Percentiles rank a stretch among this genome's conserved stretches.
Conservation (phyloP, 2,113 vertebrate species). For the Pterocles gutturalis region DNA sequence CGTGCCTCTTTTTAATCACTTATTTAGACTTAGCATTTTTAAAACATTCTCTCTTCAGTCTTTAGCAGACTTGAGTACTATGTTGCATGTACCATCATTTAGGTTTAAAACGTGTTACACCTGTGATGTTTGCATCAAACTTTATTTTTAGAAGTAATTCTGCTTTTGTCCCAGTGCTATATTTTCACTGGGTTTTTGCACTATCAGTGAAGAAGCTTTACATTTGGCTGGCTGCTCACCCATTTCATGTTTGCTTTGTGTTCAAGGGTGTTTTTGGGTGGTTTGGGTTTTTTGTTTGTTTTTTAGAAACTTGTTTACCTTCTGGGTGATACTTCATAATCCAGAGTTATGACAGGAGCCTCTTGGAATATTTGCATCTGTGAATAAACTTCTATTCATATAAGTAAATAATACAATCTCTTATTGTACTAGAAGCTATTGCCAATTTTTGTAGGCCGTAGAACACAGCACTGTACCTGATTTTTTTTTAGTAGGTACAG, state of each 20-base stretch:
- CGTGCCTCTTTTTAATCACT: not conserved
- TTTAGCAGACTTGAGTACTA: not conserved
- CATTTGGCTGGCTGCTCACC: not conserved
- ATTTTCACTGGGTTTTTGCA: not conserved
- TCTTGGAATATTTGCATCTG: not conserved
- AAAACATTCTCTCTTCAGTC: not conserved
- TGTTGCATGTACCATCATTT: not conserved
- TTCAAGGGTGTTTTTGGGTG: rapidly evolving
- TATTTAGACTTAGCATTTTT: not conserved
- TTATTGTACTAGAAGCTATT: not conserved
- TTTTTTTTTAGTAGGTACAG: not conserved
- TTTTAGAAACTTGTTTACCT: not conserved
- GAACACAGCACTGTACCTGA: not conserved
- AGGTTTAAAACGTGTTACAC: not conserved
- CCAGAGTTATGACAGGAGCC: not conserved
- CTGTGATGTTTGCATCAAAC: not conserved
- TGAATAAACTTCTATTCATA: not conserved
- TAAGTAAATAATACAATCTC: not conserved
- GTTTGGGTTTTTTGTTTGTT: not conserved
- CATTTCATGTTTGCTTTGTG: not conserved
- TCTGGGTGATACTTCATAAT: not conserved
- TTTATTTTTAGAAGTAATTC: not conserved
- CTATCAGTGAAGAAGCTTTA: not conserved
- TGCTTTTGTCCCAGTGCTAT: not conserved
- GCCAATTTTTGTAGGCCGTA: not conserved